These are phyloP conservation scores for Netelia fuscicornis DNA, from an alignment of 2,888 invertebrate genomes.

Conservation along the genomic window DNA sequence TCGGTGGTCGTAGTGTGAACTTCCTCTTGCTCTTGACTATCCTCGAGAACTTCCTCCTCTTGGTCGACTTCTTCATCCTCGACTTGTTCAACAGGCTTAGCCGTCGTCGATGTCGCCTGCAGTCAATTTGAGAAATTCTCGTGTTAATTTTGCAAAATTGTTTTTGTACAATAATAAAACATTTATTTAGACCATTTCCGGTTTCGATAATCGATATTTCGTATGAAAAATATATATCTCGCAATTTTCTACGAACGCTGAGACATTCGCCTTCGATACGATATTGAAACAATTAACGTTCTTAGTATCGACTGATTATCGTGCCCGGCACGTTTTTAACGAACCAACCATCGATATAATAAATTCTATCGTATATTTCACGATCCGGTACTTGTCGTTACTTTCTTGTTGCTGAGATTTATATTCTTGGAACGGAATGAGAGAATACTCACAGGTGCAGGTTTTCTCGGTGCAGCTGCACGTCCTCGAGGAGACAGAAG, in stretches of 20 bases:
- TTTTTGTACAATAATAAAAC: no score
- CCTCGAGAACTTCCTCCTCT: slow-evolving; percentile 86
- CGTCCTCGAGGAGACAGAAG: slow-evolving; percentile 77
- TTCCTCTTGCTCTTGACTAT: slow-evolving; percentile 86
- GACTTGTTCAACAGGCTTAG: slow-evolving; percentile 76
- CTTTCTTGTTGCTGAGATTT: not conserved
- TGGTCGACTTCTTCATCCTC: slow-evolving; percentile 83
- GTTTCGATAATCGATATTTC: no score
- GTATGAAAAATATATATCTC: no score
- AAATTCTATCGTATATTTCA: not conserved
- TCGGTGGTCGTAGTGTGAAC: slow-evolving; percentile 89
- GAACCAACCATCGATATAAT: not conserved
- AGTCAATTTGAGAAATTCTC: no score
- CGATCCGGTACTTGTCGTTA: not conserved
- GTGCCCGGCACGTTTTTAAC: not conserved
- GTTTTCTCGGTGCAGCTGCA: slow-evolving; percentile 73
- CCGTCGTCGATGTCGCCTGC: slow-evolving; percentile 77
- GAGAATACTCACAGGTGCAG: slow-evolving; percentile 71
- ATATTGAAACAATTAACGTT: not conserved
- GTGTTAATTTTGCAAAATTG: no score
- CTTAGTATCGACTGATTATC: not conserved
- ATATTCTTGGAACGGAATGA: not conserved
- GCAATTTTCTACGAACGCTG: not conserved
- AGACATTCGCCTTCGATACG: not conserved
- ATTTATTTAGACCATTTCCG: no score